phyloP scores from a whole-genome alignment of 2,888 invertebrate genomes.

The Stratiomys singularior region DNA sequence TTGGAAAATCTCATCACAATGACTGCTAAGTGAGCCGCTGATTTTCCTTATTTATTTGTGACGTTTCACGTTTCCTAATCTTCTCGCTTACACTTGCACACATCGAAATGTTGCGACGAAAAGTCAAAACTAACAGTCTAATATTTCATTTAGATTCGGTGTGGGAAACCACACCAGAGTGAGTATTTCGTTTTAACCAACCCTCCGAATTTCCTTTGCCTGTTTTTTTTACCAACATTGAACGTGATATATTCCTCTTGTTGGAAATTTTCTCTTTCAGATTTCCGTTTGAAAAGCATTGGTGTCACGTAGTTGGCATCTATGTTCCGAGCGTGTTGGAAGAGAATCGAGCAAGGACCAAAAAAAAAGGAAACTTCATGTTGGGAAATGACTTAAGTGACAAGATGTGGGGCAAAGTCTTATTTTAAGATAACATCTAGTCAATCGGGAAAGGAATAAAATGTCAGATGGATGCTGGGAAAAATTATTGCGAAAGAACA shows the following conservation, averaged over 20 bases:
- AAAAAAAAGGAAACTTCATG: slow-evolving; percentile 43
- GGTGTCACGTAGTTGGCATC: slow-evolving; percentile 48
- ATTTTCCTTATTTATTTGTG: slow-evolving; percentile 49
- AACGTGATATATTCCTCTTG: slow-evolving; percentile 47
- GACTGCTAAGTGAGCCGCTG: slow-evolving; percentile 38
- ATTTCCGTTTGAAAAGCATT: slow-evolving; percentile 12
- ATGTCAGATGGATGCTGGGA: slow-evolving; percentile 45
- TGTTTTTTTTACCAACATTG: background rate
- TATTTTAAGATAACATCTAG: slow-evolving; percentile 51
- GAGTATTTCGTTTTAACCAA: background rate
- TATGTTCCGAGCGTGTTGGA: slow-evolving; percentile 5
- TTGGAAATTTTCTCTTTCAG: background rate
- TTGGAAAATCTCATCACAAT: slow-evolving; percentile 49
- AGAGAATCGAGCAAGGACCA: slow-evolving; percentile 38
- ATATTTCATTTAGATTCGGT: slow-evolving; percentile 31
- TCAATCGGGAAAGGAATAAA: slow-evolving; percentile 52
- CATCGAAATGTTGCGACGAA: background rate
- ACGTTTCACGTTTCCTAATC: slow-evolving; percentile 34
- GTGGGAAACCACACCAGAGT: slow-evolving; percentile 1
- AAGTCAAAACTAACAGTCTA: background rate
- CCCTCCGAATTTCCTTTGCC: slow-evolving; percentile 1
- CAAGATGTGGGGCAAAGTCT: slow-evolving; percentile 47
- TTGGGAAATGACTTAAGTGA: slow-evolving; percentile 50
- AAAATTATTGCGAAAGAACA: slow-evolving; percentile 49
- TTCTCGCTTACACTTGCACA: background rate